Conservation (phyloP, 2,888 invertebrate genomes). For the Hydroisotoma schaefferi region DNA sequence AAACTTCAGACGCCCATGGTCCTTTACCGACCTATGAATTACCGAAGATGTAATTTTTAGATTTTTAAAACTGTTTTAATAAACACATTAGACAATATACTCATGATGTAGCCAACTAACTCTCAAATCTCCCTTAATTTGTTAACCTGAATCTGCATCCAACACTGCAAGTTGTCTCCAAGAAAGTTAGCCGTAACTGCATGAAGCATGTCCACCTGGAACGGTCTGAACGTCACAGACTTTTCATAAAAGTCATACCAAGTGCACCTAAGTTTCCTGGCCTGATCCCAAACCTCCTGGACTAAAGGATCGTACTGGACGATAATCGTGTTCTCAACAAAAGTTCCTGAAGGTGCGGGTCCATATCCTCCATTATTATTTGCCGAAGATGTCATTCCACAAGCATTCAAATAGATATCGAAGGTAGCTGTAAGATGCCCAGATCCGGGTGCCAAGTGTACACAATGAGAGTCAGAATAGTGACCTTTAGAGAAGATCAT, state of each 20-base stretch:
- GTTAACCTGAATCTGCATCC: slow-evolving; percentile 85
- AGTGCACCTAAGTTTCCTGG: slow-evolving; percentile 83
- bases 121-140: too few species aligned
- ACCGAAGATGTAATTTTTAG: not conserved
- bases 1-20: slow-evolving; percentile 95
- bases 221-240: slow-evolving; percentile 88
- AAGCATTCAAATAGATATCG: slow-evolving; percentile 87
- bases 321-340: slow-evolving; percentile 91
- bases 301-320: slow-evolving; percentile 72
- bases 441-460: slow-evolving; percentile 84
- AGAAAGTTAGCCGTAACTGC: slow-evolving; percentile 93
- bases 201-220: slow-evolving; percentile 92
- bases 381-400: slow-evolving; percentile 90
- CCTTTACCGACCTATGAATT: slow-evolving; percentile 72
- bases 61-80: too few species aligned
- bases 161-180: slow-evolving; percentile 90
- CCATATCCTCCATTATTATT: slow-evolving; percentile 76
- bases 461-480: slow-evolving; percentile 86
- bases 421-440: slow-evolving; percentile 88
- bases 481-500: slow-evolving; percentile 91
- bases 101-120: too few species aligned
- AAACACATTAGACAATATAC: too few species aligned
- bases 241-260: slow-evolving; percentile 97
- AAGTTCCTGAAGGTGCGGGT: slow-evolving; percentile 85
- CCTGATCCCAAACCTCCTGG: slow-evolving; percentile 94